Evolutionary conservation across 1,140 invertebrate genomes (phyloP).

Genomic region (Eumaeus atala): DNA sequence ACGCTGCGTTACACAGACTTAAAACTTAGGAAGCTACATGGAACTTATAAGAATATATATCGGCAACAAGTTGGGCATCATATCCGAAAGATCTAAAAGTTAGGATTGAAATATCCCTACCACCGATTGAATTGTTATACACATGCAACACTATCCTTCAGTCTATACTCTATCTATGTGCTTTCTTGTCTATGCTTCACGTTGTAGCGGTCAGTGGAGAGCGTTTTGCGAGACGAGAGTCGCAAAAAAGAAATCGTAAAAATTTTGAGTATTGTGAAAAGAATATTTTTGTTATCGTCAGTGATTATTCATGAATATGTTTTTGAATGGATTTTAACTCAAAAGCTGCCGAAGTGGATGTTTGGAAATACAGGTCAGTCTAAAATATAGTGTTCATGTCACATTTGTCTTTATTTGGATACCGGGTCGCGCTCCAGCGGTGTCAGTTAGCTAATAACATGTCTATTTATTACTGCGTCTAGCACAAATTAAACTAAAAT

Average conservation of each 20-base stretch:
- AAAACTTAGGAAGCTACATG: too few relatives aligned
- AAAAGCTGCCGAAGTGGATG: slow-evolving; percentile 25
- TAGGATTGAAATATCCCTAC: too few relatives aligned
- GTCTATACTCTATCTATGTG: slow-evolving; percentile 3
- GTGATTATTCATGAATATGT: slow-evolving; percentile 42
- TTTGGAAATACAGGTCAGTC: slow-evolving; percentile 53
- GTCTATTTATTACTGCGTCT: slow-evolving; percentile 23
- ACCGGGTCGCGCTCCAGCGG: slow-evolving; percentile 44
- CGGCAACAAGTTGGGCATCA: too few relatives aligned
- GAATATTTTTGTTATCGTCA: slow-evolving; percentile 42
- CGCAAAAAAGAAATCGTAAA: slow-evolving; percentile 60
- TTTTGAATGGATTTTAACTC: slow-evolving; percentile 43
- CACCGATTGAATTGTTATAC: too few relatives aligned
- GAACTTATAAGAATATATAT: too few relatives aligned
- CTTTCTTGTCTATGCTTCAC: slow-evolving; percentile 32
- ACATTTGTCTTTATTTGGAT: slow-evolving; percentile 64
- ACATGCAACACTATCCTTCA: too few relatives aligned
- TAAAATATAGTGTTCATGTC: slow-evolving; percentile 35
- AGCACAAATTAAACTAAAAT: slow-evolving; percentile 7
- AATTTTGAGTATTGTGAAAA: slow-evolving; percentile 59
- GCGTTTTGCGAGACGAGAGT: slow-evolving; percentile 49
- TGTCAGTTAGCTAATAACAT: slow-evolving; percentile 44
- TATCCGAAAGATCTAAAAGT: too few relatives aligned
- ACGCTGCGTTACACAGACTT: too few relatives aligned
- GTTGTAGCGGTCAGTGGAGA: slow-evolving; percentile 33